Conservation (phyloP, 2,113 vertebrate species). For the Callipepla squamata region DNA sequence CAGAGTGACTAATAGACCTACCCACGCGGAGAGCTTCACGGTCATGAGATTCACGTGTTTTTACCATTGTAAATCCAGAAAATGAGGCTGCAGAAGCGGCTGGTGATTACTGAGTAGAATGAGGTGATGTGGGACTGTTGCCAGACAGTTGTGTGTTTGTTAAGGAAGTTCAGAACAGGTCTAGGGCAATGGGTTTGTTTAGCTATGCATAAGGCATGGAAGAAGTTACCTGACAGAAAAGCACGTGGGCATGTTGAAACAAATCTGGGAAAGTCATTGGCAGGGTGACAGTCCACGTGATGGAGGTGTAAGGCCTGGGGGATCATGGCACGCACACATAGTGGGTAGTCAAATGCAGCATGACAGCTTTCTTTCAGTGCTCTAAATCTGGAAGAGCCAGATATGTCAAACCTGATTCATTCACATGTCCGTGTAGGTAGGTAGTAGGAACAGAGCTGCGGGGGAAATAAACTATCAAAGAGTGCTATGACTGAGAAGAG, state of each 20-base stretch:
- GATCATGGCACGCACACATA: neutral
- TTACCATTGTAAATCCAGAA: neutral
- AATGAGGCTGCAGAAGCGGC: neutral
- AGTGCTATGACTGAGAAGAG: neutral
- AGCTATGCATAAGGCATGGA: neutral
- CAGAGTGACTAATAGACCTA: neutral
- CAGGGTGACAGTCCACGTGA: neutral
- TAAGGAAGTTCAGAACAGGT: neutral
- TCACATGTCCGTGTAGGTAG: neutral
- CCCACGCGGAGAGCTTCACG: neutral
- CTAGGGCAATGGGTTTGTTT: neutral
- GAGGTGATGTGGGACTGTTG: neutral
- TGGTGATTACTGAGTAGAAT: neutral
- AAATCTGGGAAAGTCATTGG: neutral
- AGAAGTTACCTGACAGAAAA: slow-evolving; percentile 5
- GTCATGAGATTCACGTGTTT: neutral
- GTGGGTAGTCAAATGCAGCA: neutral
- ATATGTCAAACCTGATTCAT: slow-evolving; percentile 11
- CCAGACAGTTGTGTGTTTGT: neutral
- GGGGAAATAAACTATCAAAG: neutral
- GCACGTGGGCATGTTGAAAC: neutral
- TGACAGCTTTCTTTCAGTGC: slow-evolving; percentile 10
- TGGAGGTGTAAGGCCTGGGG: neutral
- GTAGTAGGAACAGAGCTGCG: neutral
- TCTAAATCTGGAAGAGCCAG: neutral